Percentiles rank a stretch among this genome's conserved stretches.
These are phyloP conservation scores for Erpornis zantholeuca DNA, from an alignment of 2,113 vertebrate genomes.

Conservation along the genomic window DNA sequence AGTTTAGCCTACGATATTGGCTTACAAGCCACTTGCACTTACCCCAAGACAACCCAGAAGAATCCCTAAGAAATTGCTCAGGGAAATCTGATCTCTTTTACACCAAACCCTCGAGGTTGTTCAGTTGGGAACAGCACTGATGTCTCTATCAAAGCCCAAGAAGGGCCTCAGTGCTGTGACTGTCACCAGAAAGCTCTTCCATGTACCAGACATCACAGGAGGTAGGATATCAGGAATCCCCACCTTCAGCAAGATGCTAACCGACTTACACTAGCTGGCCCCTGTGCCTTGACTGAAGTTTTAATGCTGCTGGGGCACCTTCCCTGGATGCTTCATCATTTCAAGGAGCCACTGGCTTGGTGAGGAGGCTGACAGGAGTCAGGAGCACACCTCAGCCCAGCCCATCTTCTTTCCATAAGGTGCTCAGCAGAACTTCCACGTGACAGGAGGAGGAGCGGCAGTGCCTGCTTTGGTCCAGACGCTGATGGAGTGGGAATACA, in stretches of 20 bases:
- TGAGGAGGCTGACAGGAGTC: neutral
- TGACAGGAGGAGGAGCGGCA: neutral
- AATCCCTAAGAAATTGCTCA: neutral
- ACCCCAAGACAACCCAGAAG: neutral
- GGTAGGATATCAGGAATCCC: neutral
- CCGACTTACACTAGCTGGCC: neutral
- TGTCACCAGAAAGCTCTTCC: neutral
- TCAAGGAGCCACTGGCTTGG: neutral
- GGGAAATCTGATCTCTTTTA: neutral
- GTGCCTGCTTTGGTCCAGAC: neutral
- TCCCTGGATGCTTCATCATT: neutral
- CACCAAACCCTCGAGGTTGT: neutral
- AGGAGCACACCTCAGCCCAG: neutral
- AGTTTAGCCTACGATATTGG: neutral
- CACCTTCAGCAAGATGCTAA: neutral
- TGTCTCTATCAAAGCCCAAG: neutral
- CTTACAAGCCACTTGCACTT: neutral
- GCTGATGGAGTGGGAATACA: neutral
- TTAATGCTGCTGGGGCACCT: neutral
- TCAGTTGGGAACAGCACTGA: neutral
- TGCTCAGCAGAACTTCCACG: neutral
- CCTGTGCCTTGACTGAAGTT: neutral
- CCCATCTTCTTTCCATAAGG: neutral
- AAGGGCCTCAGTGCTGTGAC: neutral
- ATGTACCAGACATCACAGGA: neutral